Conservation (phyloP, 2,797 vertebrate species). For the Neopelma chrysocephalum region DNA sequence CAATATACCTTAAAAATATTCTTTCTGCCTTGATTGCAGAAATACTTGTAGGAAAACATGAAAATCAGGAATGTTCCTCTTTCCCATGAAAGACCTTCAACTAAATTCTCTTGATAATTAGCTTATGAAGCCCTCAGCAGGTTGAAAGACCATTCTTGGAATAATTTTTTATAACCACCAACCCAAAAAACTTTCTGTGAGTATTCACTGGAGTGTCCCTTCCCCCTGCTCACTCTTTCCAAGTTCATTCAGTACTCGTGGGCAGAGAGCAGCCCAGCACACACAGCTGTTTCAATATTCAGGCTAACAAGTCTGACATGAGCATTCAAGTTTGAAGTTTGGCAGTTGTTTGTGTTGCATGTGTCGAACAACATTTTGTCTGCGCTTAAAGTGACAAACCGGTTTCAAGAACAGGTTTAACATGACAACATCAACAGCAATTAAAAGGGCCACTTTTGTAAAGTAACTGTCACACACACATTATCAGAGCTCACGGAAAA, state of each 20-base stretch:
- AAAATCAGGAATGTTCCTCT: background rate
- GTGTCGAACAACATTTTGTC: background rate
- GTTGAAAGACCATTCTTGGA: background rate
- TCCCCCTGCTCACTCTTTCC: background rate
- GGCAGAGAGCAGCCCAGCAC: background rate
- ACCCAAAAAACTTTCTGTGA: background rate
- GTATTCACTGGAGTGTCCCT: background rate
- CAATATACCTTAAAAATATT: conserved; percentile 15
- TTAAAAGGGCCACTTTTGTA: background rate
- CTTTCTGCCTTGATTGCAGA: conserved; percentile 3
- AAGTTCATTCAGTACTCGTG: background rate
- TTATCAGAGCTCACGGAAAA: background rate
- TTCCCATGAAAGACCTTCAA: background rate
- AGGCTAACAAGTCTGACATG: background rate
- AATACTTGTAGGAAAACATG: background rate
- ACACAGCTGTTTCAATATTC: background rate
- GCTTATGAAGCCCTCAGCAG: background rate
- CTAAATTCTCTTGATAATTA: background rate
- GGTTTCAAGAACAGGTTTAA: conserved; percentile 13
- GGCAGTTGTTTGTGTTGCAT: background rate
- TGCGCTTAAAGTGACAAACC: background rate
- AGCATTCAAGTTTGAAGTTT: background rate
- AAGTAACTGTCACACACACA: background rate
- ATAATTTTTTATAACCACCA: background rate
- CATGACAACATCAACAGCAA: background rate